A percentile compares a stretch with the other conserved stretches of the same genome.
These are phyloP conservation scores for Eupristina koningsbergeri DNA, from an alignment of 1,140 invertebrate species.

Conservation along the genomic window DNA sequence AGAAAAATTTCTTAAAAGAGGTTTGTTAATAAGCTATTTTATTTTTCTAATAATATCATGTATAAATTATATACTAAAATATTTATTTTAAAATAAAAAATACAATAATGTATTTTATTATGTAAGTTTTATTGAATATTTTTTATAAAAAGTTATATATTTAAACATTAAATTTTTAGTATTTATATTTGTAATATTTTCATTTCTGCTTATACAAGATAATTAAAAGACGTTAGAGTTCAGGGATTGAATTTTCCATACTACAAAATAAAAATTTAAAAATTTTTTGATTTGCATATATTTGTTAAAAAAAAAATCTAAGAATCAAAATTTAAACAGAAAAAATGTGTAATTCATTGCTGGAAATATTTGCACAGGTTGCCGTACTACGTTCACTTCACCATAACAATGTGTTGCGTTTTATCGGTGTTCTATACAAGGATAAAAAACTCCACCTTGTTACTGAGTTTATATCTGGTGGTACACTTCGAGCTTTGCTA, in stretches of 20 bases:
- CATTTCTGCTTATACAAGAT: no score
- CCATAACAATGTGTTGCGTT: slow-evolving; percentile 91
- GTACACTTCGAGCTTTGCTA: slow-evolving; percentile 89
- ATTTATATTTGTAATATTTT: no score
- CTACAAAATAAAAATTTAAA: not conserved
- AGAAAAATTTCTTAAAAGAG: slow-evolving; percentile 95
- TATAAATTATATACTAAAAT: not conserved
- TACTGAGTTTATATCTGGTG: slow-evolving; percentile 93
- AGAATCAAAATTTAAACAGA: not conserved
- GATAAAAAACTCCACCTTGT: slow-evolving; percentile 92
- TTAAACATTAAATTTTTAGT: not conserved
- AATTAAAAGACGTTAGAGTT: not conserved
- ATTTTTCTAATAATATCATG: not conserved
- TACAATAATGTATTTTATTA: not conserved
- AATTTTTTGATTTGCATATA: no score
- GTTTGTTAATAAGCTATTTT: slow-evolving; percentile 69
- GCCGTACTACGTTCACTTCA: slow-evolving; percentile 89
- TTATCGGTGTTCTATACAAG: slow-evolving; percentile 95
- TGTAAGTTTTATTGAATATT: not conserved
- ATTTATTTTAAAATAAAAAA: not conserved
- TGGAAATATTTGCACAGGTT: slow-evolving; percentile 73
- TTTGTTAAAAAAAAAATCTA: no score
- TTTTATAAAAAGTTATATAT: not conserved
- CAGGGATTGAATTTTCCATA: not conserved
- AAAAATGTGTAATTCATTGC: not conserved